Percentiles rank a stretch among this genome's conserved stretches.
These are phyloP conservation scores for Bufo gargarizans DNA, from an alignment of 2,113 vertebrate genomes.

Conservation along the genomic window DNA sequence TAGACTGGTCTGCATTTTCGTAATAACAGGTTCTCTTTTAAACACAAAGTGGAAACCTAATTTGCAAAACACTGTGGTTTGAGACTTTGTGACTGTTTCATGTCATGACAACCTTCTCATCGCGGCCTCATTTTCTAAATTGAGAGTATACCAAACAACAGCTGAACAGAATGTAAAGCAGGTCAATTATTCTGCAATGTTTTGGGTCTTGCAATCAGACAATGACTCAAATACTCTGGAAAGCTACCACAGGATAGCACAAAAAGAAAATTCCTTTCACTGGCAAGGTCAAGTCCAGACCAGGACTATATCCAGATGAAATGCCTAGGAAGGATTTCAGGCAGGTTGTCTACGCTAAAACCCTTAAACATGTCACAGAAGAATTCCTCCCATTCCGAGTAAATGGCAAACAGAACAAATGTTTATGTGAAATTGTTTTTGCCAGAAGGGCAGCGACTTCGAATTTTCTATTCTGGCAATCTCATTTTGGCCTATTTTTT, in stretches of 20 bases:
- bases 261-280: not conserved
- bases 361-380: constrained; percentile 14
- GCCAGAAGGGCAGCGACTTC: not conserved
- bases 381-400: not conserved
- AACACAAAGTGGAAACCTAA: not conserved
- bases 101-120: not conserved
- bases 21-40: too few species aligned
- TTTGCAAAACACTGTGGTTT: not conserved
- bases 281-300: constrained; percentile 1
- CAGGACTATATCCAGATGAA: not conserved
- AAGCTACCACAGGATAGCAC: not conserved
- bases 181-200: not conserved
- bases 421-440: not conserved
- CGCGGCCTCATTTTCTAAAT: not conserved
- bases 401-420: constrained; percentile 16
- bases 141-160: not conserved
- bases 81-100: not conserved
- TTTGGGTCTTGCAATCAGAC: not conserved
- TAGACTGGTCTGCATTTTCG: too few species aligned
- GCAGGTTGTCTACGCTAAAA: constrained; percentile 9
- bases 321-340: not conserved
- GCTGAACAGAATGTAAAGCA: constrained; percentile 11
- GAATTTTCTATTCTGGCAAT: not conserved
- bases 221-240: not conserved
- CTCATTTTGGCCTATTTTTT: not conserved